A percentile compares a stretch with the other conserved stretches of the same genome.
Conservation (phyloP, 1,140 invertebrate genomes). For the Akabosia matsudoensis region DNA sequence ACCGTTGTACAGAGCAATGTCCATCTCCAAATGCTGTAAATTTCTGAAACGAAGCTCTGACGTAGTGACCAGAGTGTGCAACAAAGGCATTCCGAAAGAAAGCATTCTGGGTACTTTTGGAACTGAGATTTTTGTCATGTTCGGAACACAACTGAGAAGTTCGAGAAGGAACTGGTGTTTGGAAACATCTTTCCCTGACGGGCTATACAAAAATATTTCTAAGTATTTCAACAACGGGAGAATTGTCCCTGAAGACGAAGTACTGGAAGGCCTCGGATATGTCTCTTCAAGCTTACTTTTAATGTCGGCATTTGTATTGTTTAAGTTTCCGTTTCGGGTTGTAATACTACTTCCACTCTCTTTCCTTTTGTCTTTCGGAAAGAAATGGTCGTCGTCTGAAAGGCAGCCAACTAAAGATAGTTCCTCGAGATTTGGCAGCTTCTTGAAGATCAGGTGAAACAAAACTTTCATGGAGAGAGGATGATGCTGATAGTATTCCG, state of each 20-base stretch:
- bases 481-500: not conserved
- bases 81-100: slow-evolving; percentile 4
- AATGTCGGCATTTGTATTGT: not conserved
- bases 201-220: slow-evolving; percentile 9
- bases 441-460: not conserved
- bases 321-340: not conserved
- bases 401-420: slow-evolving; percentile 2
- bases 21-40: not conserved
- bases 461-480: not conserved
- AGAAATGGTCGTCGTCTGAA: not conserved
- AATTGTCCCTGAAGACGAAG: not conserved
- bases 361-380: not conserved
- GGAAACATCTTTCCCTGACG: slow-evolving; percentile 6
- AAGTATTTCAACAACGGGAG: not conserved
- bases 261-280: not conserved
- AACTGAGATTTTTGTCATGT: slow-evolving; percentile 5
- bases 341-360: not conserved
- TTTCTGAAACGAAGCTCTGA: not conserved
- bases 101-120: slow-evolving; percentile 14
- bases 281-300: not conserved
- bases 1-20: slow-evolving; percentile 13
- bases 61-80: not conserved
- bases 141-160: slow-evolving; percentile 4
- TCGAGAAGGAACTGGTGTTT: slow-evolving; percentile 4
- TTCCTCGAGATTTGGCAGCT: not conserved